phyloP scores from a whole-genome alignment of 2,113 vertebrate species.

The Sialia sialis region DNA sequence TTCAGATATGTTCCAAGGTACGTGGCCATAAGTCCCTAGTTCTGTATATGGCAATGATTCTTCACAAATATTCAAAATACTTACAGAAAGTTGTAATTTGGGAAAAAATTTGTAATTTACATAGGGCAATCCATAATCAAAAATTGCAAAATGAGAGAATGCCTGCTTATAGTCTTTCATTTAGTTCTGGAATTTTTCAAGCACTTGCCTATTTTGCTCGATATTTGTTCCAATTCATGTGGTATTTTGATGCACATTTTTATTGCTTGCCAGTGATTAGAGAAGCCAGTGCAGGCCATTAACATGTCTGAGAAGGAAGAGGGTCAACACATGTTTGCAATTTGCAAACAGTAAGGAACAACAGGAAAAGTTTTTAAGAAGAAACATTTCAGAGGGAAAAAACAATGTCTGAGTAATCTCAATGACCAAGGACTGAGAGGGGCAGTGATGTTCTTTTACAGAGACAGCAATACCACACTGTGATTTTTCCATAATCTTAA shows the following conservation, averaged over 20 bases:
- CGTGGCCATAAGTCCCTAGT: not conserved
- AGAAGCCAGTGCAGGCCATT: not conserved
- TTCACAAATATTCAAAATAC: not conserved
- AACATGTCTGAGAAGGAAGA: not conserved
- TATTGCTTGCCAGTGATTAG: not conserved
- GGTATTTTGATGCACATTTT: not conserved
- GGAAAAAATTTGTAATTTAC: not conserved
- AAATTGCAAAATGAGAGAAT: not conserved
- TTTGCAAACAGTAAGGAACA: not conserved
- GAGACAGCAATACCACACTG: not conserved
- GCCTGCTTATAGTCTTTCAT: not conserved
- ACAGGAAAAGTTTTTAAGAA: not conserved
- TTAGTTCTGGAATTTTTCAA: not conserved
- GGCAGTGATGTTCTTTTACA: not conserved
- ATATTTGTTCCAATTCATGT: not conserved
- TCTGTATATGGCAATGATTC: not conserved
- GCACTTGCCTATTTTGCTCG: not conserved
- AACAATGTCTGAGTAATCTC: not conserved
- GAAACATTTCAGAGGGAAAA: not conserved
- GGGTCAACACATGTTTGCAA: not conserved
- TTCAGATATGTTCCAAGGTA: not conserved
- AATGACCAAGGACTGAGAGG: not conserved
- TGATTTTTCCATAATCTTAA: not conserved
- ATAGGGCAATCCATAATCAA: not conserved
- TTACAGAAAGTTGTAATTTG: not conserved